A percentile compares a stretch with the other conserved stretches of the same genome.
These are phyloP conservation scores for Enteromius afrohamiltoni DNA, from an alignment of 2,797 vertebrate genomes.

Conservation along the genomic window DNA sequence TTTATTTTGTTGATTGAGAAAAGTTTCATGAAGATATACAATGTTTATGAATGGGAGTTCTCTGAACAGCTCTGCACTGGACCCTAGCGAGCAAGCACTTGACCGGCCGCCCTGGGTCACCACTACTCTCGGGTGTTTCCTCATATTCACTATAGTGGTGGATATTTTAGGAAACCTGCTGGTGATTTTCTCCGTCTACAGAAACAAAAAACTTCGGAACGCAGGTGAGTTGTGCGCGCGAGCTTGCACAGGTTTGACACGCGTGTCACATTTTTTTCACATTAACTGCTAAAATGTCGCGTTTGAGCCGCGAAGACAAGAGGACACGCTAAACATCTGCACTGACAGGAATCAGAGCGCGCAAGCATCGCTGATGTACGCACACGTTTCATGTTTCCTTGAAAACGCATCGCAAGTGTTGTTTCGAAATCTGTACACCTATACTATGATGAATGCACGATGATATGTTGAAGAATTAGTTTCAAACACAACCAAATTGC, in stretches of 20 bases:
- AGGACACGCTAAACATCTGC: background rate
- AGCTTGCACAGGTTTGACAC: slow-evolving; percentile 18
- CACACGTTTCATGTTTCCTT: background rate
- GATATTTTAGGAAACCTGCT: slow-evolving; percentile 93
- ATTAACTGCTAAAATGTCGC: background rate
- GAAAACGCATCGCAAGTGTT: background rate
- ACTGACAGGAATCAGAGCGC: background rate
- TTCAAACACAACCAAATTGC: background rate
- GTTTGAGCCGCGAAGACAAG: background rate
- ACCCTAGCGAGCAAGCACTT: slow-evolving; percentile 69
- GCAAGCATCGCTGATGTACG: background rate
- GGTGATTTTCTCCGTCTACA: slow-evolving; percentile 92
- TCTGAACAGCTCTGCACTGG: slow-evolving; percentile 81
- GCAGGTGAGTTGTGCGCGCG: slow-evolving; percentile 81
- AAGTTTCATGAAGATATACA: slow-evolving; percentile 73
- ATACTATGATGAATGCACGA: too few relatives aligned
- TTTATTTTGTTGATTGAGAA: slow-evolving; percentile 65
- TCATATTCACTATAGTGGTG: slow-evolving; percentile 93
- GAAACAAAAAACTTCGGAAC: slow-evolving; percentile 94
- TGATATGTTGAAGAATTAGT: background rate
- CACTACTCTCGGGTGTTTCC: slow-evolving; percentile 85
- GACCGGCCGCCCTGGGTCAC: slow-evolving; percentile 87
- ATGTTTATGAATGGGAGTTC: slow-evolving; percentile 85
- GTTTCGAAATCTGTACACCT: background rate
- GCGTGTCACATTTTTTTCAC: background rate